These are phyloP conservation scores for Hippocampus barbouri DNA, from an alignment of 2,113 vertebrate genomes.

Conservation along the genomic window DNA sequence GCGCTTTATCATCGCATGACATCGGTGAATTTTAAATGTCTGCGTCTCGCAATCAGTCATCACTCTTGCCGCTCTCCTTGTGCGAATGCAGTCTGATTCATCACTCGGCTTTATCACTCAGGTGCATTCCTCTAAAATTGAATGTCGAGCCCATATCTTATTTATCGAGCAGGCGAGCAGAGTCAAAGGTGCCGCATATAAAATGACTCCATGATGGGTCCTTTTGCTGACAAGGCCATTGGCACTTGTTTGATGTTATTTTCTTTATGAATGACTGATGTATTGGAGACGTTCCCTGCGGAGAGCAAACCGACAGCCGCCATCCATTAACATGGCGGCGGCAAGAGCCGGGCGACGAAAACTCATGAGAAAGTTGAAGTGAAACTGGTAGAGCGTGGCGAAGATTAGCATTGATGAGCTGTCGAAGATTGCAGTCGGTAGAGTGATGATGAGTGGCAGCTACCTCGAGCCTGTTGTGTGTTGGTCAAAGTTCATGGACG, in stretches of 20 bases:
- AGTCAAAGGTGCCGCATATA: conserved; percentile 34
- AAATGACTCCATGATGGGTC: conserved; percentile 51
- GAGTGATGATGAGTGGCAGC: neutral
- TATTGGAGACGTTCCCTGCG: conserved; percentile 32
- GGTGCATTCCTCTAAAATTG: conserved; percentile 55
- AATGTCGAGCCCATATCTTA: conserved; percentile 47
- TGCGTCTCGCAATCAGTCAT: conserved; percentile 25
- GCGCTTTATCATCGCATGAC: conserved; percentile 48
- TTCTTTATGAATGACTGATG: conserved; percentile 62
- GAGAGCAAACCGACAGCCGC: conserved; percentile 7
- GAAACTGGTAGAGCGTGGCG: neutral
- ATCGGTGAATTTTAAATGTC: conserved; percentile 53
- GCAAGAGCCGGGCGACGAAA: neutral
- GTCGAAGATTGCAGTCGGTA: neutral
- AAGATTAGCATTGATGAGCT: neutral
- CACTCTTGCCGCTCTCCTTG: conserved; percentile 17
- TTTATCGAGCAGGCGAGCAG: conserved; percentile 57
- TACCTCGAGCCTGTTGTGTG: neutral
- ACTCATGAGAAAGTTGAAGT: conserved; percentile 1
- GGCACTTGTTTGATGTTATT: conserved; percentile 52
- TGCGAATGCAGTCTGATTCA: conserved; percentile 55
- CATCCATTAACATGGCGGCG: neutral
- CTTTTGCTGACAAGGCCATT: conserved; percentile 62
- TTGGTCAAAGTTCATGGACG: neutral
- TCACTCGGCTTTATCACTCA: conserved; percentile 49